Base-by-base conservation (phyloP, 2,797 vertebrate genomes). In the Astyanax mexicanus region DNA sequence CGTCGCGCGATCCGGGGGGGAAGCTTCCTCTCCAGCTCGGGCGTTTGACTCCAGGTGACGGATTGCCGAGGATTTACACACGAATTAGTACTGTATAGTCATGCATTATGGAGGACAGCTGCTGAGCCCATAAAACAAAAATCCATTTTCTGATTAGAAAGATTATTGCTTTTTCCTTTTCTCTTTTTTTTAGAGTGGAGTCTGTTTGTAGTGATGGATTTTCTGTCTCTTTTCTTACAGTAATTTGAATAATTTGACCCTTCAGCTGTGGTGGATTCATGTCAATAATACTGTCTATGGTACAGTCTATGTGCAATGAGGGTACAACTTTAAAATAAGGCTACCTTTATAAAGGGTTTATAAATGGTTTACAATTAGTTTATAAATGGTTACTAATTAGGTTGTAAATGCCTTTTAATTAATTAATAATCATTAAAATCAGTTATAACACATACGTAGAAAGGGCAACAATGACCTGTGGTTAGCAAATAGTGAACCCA, bases 11-110 rank as follows among this genome's bases (percentile, higher is more conserved):
- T 47, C 25, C 77, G 40, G 49, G 70, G 70, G 65, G 73, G 62
- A 49, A 75, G 58, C 23, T 52, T 25, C 32, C 45, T 40, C 32
- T 51, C 44, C 21, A 69, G 75, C 35, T 58, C 65, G 12, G 40
- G 25, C 52, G 23, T 73, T 78, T 68, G 64, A 74, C 73, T 57
- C 49, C 23, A 66, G 64, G 75, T 78, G 69, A 81, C 15, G 38
- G 21, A 71, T 61, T 67, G 51, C 3, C 52, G 54, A 21, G 54
- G 58, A 61, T 57, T 77, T 60, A 68, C 40, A 71, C 38, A 58
- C 8, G 19, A 78, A 80, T 83, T 60, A 69, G 62, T 38, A 64
- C 15, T 67, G n/a, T 21, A 58, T 60, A 25, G 47, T 69, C 23
- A 64, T 11, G n/a, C 52, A 45, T 76, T 72, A 79, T 32, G 66